phyloP scores from a whole-genome alignment of 2,888 invertebrate species.

The Conistra vaccinii region DNA sequence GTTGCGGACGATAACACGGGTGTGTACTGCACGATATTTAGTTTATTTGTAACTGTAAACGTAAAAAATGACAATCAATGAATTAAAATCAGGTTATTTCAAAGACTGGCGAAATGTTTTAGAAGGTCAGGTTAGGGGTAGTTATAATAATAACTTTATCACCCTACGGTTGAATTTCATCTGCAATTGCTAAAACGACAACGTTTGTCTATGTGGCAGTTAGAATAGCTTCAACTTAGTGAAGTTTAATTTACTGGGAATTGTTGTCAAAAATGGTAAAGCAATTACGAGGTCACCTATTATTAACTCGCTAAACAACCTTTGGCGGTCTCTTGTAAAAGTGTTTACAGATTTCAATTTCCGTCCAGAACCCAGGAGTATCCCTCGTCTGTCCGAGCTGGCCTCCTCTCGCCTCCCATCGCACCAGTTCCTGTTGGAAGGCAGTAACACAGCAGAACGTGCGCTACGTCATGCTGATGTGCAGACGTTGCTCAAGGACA shows the following conservation, averaged over 20 bases:
- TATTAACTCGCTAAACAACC: neutral
- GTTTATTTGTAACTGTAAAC: neutral
- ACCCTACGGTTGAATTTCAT: too few species aligned
- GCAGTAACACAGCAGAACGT: constrained; percentile 65
- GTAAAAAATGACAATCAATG: neutral
- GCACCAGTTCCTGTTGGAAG: constrained; percentile 66
- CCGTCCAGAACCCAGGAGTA: constrained; percentile 48
- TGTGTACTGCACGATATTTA: constrained; percentile 29
- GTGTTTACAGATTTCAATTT: neutral
- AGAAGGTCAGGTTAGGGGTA: too few species aligned
- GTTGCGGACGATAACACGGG: constrained; percentile 44
- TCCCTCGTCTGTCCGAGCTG: constrained; percentile 56
- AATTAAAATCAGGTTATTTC: neutral
- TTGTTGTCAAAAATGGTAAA: neutral
- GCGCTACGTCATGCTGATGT: constrained; percentile 73
- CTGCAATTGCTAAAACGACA: too few species aligned
- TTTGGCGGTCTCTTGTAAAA: neutral
- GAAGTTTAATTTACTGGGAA: too few species aligned
- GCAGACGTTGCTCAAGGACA: constrained; percentile 71
- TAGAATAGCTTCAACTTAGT: too few species aligned
- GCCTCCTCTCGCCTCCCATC: constrained; percentile 63
- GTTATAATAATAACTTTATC: too few species aligned
- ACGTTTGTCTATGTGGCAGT: too few species aligned
- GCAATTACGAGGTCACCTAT: neutral
- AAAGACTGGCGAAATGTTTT: neutral